Evolutionary conservation across 2,113 vertebrate genomes (phyloP), one percentile per base, ranked within the genome.

Genomic region (Chionis minor): DNA sequence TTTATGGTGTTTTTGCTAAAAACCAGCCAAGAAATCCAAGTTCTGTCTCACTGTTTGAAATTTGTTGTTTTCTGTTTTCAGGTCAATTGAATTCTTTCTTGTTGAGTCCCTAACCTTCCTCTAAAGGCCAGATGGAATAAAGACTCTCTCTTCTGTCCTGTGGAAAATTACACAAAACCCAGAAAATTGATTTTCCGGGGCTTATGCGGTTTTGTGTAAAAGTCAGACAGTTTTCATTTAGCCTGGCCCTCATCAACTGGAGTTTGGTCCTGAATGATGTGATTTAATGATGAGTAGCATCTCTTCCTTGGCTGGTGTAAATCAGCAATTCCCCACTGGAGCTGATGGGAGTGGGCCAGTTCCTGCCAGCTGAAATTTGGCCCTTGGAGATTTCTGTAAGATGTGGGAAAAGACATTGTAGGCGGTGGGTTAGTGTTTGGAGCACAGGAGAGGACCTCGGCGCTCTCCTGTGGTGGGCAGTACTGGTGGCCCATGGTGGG

Each of bases 111-210:
- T 54, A 6, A 12, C 40, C 45, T 94, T 88, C 45, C 51, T 86
- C 33, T 35, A 14, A 11, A n/a, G 81, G 40, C 69, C 80, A 97
- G 67, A 44, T 87, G 67, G n/a, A 88, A 93, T 47, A 61, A 54
- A 71, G 88, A 74, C 86, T 88, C 87, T 94, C 81, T 81, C 63
- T 93, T 47, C 89, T 94, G 24, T 63, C 78, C 14, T 10, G 40
- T 90, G 91, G 81, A 94, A 97, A 96, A 94, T 63, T 80, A 84
- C 81, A 94, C 80, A 86, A 77, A 96, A 65, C 95, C 61, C 81
- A 96, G 90, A 96, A 96, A 97, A 96, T 81, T 71, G 83, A 96
- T 97, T 97, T 96, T 97, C 87, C 7, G 56, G 86, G 63, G 70
- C 63, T 97, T 81, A 73, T 51, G 90, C 3, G 62, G 58, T 96